phyloP scores from a whole-genome alignment of 2,888 invertebrate genomes.

The Odontocerum albicorne region DNA sequence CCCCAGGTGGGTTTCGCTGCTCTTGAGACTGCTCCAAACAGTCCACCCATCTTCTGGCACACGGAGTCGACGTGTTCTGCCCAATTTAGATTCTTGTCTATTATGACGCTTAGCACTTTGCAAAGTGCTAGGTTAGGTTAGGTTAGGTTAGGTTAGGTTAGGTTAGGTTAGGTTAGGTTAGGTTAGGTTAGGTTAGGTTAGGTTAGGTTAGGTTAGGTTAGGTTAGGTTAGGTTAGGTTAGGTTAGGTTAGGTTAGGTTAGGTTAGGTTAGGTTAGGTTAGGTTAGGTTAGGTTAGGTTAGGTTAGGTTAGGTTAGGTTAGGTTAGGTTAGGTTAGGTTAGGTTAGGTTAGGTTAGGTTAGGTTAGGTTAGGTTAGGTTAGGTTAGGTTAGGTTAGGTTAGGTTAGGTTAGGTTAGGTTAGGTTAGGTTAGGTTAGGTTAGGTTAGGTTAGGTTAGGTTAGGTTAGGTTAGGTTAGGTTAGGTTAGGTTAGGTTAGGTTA shows the following conservation, averaged over 20 bases:
- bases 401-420: not conserved
- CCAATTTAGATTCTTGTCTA: too few species aligned
- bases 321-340: not conserved
- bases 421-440: not conserved
- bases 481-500: not conserved
- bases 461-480: not conserved
- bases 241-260: not conserved
- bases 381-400: not conserved
- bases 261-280: not conserved
- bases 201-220: not conserved
- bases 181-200: not conserved
- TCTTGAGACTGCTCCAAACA: too few species aligned
- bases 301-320: not conserved
- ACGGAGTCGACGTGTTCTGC: too few species aligned
- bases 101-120: too few species aligned
- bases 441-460: not conserved
- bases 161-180: not conserved
- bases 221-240: not conserved
- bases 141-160: not conserved
- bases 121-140: not conserved
- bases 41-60: too few species aligned
- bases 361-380: not conserved
- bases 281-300: not conserved
- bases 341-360: not conserved
- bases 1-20: too few species aligned